Percentiles rank a stretch among this genome's conserved stretches.
Evolutionary conservation across 1,140 invertebrate species (phyloP).

Genomic region (Thalassaphorura encarpata): DNA sequence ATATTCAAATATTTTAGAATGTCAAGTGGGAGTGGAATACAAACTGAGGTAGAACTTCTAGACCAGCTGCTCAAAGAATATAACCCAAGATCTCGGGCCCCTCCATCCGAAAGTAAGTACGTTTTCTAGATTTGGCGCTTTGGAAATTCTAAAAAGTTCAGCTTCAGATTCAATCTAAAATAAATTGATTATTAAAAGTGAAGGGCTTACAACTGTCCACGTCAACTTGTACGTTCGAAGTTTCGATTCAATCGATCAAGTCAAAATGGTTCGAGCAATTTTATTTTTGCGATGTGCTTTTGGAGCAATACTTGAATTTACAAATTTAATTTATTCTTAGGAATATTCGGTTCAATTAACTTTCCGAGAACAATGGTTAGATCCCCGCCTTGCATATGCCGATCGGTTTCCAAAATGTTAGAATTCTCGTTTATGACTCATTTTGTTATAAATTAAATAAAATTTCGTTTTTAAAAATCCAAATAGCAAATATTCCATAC

Average conservation of each 20-base stretch:
- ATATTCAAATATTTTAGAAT: too few species aligned
- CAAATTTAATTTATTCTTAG: background rate
- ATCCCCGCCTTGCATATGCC: conserved; percentile 7
- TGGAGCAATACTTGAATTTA: conserved; percentile 4
- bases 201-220: conserved; percentile 29
- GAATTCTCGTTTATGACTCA: background rate
- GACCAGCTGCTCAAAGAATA: too few species aligned
- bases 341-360: conserved; percentile 22
- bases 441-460: background rate
- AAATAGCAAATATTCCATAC: conserved; percentile 34
- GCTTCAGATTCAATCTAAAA: too few species aligned
- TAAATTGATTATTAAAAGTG: too few species aligned
- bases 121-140: too few species aligned
- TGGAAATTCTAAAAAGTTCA: too few species aligned
- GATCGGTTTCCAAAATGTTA: background rate
- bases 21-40: too few species aligned
- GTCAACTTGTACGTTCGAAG: conserved; percentile 43
- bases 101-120: too few species aligned
- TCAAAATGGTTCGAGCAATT: conserved; percentile 40
- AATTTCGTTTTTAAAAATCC: background rate
- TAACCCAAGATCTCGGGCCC: too few species aligned
- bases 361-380: conserved; percentile 22
- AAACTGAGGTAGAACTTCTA: too few species aligned
- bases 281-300: background rate
- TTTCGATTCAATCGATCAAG: conserved; percentile 44